Conservation (phyloP, 2,888 invertebrate species). For the Oscheius sp. region DNA sequence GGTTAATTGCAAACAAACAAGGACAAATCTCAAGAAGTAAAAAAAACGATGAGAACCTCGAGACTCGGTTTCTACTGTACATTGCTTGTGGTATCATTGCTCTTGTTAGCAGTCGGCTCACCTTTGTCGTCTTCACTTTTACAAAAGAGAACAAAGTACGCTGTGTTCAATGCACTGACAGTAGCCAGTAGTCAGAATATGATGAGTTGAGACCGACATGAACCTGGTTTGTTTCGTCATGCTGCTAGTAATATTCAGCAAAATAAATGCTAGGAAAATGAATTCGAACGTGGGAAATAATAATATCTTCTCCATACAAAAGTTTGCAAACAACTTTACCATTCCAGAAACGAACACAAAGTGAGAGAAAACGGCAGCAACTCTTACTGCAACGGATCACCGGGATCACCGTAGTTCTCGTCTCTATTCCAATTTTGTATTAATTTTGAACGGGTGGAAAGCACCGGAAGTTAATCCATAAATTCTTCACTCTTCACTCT, state of each 20-base stretch:
- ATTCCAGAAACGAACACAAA: conserved; percentile 40
- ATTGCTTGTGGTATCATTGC: conserved; percentile 48
- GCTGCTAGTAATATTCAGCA: too few species aligned
- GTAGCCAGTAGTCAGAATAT: neutral
- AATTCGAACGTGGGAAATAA: too few species aligned
- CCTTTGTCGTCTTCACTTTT: conserved; percentile 49
- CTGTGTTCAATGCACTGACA: conserved; percentile 49
- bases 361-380: conserved; percentile 51
- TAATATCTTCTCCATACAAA: too few species aligned
- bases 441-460: conserved; percentile 54
- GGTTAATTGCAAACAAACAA: too few species aligned
- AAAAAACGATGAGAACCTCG: conserved; percentile 30
- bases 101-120: conserved; percentile 45
- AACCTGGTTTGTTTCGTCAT: too few species aligned
- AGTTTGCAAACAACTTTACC: too few species aligned
- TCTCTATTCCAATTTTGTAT: conserved; percentile 53
- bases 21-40: too few species aligned
- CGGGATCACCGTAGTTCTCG: conserved; percentile 52
- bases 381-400: conserved; percentile 49
- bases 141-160: conserved; percentile 52
- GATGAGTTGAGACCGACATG: too few species aligned
- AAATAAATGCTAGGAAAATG: too few species aligned
- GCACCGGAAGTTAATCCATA: conserved; percentile 42
- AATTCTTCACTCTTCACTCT: conserved; percentile 53
- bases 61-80: conserved; percentile 47